Conservation (phyloP, 2,888 invertebrate genomes). For the Oscheius sp. region DNA sequence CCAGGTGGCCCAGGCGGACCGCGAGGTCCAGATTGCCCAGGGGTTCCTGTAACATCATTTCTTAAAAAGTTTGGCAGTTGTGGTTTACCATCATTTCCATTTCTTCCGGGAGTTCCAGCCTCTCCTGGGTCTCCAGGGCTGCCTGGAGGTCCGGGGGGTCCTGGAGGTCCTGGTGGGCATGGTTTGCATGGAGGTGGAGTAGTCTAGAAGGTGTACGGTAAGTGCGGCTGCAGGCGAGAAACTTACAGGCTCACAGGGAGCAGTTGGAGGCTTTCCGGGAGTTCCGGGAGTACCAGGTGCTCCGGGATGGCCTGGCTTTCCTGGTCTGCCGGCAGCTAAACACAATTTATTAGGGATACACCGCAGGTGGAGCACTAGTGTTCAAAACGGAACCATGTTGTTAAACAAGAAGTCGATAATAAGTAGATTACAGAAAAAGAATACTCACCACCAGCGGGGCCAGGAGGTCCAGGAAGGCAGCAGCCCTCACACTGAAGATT, state of each 20-base stretch:
- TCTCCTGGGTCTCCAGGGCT: constrained; percentile 37
- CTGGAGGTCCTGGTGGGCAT: constrained; percentile 66
- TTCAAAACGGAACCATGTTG: too few species aligned
- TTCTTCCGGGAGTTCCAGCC: constrained; percentile 35
- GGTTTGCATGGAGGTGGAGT: constrained; percentile 69
- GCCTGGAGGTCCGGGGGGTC: constrained; percentile 49
- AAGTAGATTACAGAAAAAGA: too few species aligned
- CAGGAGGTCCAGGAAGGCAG: constrained; percentile 67
- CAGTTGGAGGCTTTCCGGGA: constrained; percentile 67
- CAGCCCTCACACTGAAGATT: constrained; percentile 62
- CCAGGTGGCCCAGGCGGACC: constrained; percentile 32
- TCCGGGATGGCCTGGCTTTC: constrained; percentile 64
- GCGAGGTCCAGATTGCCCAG: constrained; percentile 58
- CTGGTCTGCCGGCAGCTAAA: constrained; percentile 68
- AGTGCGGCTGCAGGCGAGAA: constrained; percentile 69
- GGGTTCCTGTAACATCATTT: constrained; percentile 50
- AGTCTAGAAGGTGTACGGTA: constrained; percentile 64
- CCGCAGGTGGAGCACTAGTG: too few species aligned
- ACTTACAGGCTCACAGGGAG: constrained; percentile 71
- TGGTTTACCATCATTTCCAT: constrained; percentile 49
- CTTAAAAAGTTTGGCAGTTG: constrained; percentile 45
- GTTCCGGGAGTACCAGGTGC: constrained; percentile 61
- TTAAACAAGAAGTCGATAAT: too few species aligned
- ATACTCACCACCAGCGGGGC: constrained; percentile 56
- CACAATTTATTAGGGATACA: too few species aligned